Percentiles rank a stretch among this genome's conserved stretches.
Conservation (phyloP, 2,888 invertebrate species). For the Adineta ricciae region DNA sequence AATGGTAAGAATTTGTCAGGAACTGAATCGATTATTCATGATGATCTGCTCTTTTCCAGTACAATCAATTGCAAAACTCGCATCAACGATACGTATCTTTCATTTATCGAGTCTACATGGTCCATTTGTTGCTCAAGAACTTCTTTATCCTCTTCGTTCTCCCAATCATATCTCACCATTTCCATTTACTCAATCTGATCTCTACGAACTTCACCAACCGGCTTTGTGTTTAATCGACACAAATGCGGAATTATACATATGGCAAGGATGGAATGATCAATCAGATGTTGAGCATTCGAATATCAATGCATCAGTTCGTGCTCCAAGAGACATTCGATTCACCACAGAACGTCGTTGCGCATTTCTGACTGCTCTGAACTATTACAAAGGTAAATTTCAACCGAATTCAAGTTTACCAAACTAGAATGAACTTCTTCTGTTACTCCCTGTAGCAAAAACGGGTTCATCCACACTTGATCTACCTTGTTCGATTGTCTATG, state of each 20-base stretch:
- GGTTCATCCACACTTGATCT: not conserved
- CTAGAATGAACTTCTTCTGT: too few relatives aligned
- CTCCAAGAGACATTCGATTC: conserved; percentile 56
- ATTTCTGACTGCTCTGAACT: conserved; percentile 70
- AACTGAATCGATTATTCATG: too few relatives aligned
- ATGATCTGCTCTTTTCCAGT: not conserved
- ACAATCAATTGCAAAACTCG: not conserved
- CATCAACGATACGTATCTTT: conserved; percentile 31
- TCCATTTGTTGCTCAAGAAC: conserved; percentile 67
- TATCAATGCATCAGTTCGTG: conserved; percentile 50
- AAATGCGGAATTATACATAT: conserved; percentile 68
- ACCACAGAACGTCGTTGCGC: conserved; percentile 72
- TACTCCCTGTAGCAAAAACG: conserved; percentile 22
- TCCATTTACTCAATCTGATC: conserved; percentile 74
- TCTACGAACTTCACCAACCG: conserved; percentile 57
- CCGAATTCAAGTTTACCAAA: too few relatives aligned
- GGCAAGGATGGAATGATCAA: conserved; percentile 70
- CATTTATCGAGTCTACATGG: conserved; percentile 66
- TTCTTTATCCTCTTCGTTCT: conserved; percentile 60
- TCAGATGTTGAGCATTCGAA: not conserved
- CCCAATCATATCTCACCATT: conserved; percentile 60
- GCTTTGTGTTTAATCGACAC: conserved; percentile 72
- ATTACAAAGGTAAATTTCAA: conserved; percentile 58
- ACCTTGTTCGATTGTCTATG: conserved; percentile 58
- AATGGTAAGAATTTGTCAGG: not conserved